phyloP scores from a whole-genome alignment of 2,113 vertebrate species.

The Elachura formosa region DNA sequence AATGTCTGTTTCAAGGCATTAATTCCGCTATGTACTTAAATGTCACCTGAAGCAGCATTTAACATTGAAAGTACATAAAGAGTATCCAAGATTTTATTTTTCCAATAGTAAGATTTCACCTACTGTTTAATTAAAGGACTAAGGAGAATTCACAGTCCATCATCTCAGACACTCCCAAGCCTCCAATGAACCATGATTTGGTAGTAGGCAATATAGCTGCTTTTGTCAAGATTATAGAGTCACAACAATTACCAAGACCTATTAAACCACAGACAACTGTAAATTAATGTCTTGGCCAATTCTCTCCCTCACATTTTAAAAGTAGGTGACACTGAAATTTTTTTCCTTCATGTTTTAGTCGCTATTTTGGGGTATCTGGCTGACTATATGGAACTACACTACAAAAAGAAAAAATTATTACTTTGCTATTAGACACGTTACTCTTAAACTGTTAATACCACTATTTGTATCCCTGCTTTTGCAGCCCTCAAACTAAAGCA shows the following conservation, averaged over 20 bases:
- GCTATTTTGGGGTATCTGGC: accelerated
- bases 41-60: not conserved
- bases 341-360: not conserved
- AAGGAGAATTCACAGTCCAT: not conserved
- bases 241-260: not conserved
- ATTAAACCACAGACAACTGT: not conserved
- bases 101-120: not conserved
- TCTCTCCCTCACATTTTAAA: not conserved
- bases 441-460: not conserved
- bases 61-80: not conserved
- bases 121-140: not conserved
- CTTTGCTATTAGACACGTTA: not conserved
- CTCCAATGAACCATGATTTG: not conserved
- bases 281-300: not conserved
- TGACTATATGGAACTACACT: not conserved
- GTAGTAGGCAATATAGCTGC: not conserved
- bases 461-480: not conserved
- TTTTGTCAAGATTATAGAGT: not conserved
- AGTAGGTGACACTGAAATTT: not conserved
- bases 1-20: not conserved
- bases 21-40: not conserved
- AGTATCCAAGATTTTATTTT: not conserved
- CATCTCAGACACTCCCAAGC: not conserved
- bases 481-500: not conserved
- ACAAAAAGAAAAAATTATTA: not conserved